Percentiles rank a stretch among this genome's conserved stretches.
phyloP scores from a whole-genome alignment of 2,797 vertebrate species.

The Tolypeutes matacus region DNA sequence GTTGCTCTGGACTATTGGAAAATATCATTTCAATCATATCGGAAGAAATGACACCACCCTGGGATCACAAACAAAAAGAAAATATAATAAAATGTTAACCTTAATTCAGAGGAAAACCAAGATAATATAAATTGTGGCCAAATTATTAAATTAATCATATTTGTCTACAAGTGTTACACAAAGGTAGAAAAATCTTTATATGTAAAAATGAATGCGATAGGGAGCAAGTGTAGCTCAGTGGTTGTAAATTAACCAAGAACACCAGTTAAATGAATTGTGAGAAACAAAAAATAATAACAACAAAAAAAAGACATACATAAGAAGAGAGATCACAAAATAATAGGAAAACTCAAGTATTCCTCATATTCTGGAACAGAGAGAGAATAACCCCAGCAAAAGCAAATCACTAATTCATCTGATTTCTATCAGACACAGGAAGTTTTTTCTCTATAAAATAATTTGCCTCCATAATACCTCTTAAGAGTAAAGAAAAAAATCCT shows the following conservation, averaged over 20 bases:
- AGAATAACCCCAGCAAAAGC: not conserved
- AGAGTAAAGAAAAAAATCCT: not conserved
- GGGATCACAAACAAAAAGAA: conserved; percentile 71
- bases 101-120: conserved; percentile 63
- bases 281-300: not conserved
- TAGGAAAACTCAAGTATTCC: not conserved
- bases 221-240: not conserved
- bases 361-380: not conserved
- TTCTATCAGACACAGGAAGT: not conserved
- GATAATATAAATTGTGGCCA: not conserved
- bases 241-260: not conserved
- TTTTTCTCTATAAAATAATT: not conserved
- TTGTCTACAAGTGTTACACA: conserved; percentile 47
- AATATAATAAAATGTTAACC: conserved; percentile 52
- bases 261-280: not conserved
- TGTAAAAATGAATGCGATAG: conserved; percentile 23
- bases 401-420: not conserved
- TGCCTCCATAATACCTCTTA: not conserved
- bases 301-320: not conserved
- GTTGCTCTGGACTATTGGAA: conserved; percentile 96
- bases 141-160: not conserved
- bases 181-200: conserved; percentile 18
- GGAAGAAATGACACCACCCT: conserved; percentile 96
- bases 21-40: conserved; percentile 99
- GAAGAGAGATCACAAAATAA: not conserved